Base-by-base conservation (phyloP, 1,140 invertebrate species). In the Drosophila sucinea region DNA sequence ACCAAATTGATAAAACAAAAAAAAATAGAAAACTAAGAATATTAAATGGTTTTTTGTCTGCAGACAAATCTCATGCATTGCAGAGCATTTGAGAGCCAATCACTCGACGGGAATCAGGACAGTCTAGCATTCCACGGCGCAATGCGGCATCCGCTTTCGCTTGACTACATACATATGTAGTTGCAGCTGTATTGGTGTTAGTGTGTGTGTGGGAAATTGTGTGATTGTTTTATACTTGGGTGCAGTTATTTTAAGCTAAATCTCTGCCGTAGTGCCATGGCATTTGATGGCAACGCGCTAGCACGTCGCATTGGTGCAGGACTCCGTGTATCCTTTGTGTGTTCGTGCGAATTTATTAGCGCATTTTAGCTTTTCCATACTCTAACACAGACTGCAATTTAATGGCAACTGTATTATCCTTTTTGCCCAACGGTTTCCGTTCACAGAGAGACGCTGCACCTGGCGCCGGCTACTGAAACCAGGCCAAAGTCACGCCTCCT, bases 381-480 rank as follows among this genome's bases (percentile, higher is more conserved):
- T 60, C 40, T 67, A 57, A 47, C 56, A 51, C 56, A 57, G 65
- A 64, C 40, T 72, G 58, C 65, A 67, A 30, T 73, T 72, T 73
- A 44, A 70, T 62, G 55, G 63, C 29, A 33, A 54, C 38, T 60
- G 41, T 23, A 40, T 17, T 41, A 73, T 29, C 64, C 17, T 32
- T 60, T 68, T 65, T 38, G 11, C 0, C 35, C 30, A 17, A 35
- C 44, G 30, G 54, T 64, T 63, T 70, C n/a, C 41, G 90, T 90
- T 83, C 70, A 55, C 92, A 92, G 94, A 95, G 69, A 92, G 95
- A n/a, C 91, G 94, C 10, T 94, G 94, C 75, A 95, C 95, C 41
- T 95, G 95, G 95, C 92, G 94, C 40, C 92, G 94, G 17, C 86
- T 95, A 29, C 77, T 95, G 40, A 94, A 93, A 57, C 91, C 93